Evolutionary conservation across 2,888 invertebrate species (phyloP).

Genomic region (Psylliodes chrysocephalus): DNA sequence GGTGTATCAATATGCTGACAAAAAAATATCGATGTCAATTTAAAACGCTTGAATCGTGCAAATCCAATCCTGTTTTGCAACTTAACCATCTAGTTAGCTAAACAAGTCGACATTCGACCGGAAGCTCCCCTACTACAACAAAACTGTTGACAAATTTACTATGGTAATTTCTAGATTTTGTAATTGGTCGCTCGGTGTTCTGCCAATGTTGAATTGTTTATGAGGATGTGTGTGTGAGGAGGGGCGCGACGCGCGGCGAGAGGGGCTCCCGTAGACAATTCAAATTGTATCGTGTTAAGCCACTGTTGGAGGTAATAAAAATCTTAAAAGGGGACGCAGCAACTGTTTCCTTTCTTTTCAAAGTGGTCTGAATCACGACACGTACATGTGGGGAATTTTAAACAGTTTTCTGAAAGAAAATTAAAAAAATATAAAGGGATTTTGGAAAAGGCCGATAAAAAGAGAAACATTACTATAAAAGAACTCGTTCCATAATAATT

Average conservation of each 20-base stretch:
- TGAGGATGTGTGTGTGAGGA: constrained; percentile 28
- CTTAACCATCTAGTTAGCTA: not conserved
- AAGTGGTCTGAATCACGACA: too few species aligned
- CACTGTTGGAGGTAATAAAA: constrained; percentile 44
- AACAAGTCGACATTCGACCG: constrained; percentile 6
- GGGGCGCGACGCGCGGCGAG: not conserved
- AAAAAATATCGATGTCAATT: too few species aligned
- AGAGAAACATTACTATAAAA: too few species aligned
- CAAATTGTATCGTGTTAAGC: constrained; percentile 42
- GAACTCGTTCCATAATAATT: too few species aligned
- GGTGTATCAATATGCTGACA: too few species aligned
- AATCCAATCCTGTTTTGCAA: not conserved
- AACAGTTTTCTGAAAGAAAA: too few species aligned
- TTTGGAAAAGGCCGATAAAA: too few species aligned
- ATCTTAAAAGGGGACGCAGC: constrained; percentile 31
- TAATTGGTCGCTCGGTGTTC: constrained; percentile 29
- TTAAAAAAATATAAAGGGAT: too few species aligned
- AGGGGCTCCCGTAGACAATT: constrained; percentile 10
- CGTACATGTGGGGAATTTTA: too few species aligned
- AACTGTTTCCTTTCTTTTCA: constrained; percentile 41
- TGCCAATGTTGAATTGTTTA: constrained; percentile 35
- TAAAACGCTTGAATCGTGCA: too few species aligned
- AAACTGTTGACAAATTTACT: constrained; percentile 21
- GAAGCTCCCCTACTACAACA: constrained; percentile 22
- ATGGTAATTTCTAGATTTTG: constrained; percentile 31